These are phyloP conservation scores for Hyposmocoma kahamanoa DNA, from an alignment of 1,140 invertebrate species.

Conservation along the genomic window DNA sequence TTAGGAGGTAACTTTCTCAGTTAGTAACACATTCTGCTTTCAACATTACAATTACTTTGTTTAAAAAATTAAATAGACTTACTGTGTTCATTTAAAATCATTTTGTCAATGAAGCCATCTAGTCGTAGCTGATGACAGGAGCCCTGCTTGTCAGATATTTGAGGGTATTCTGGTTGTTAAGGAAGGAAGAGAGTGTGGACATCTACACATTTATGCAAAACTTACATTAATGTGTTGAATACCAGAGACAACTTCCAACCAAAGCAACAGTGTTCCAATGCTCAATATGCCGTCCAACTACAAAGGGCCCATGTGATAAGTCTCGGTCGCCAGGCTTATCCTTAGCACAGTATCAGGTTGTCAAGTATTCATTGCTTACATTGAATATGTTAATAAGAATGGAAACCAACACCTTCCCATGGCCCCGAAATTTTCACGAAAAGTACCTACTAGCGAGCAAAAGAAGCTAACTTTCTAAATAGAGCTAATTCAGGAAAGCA, in stretches of 20 bases:
- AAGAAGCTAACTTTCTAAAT: constrained; percentile 42
- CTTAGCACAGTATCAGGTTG: background rate
- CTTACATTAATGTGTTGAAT: background rate
- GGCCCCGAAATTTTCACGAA: constrained; percentile 24
- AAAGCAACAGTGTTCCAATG: constrained; percentile 51
- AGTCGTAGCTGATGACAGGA: constrained; percentile 66
- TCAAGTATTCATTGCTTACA: too few relatives aligned
- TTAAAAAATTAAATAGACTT: too few relatives aligned
- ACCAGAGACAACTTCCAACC: constrained; percentile 24
- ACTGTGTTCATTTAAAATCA: too few relatives aligned
- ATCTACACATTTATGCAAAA: background rate
- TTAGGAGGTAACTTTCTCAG: too few relatives aligned
- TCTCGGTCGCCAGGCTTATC: background rate
- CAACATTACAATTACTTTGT: too few relatives aligned
- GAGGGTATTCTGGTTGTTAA: constrained; percentile 45
- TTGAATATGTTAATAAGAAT: too few relatives aligned
- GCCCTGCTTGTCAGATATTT: constrained; percentile 61
- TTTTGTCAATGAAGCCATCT: too few relatives aligned
- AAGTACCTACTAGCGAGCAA: constrained; percentile 35
- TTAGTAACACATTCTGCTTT: too few relatives aligned
- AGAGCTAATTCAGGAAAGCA: constrained; percentile 47
- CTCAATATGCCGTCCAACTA: constrained; percentile 43
- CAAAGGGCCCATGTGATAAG: background rate
- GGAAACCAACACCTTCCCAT: background rate
- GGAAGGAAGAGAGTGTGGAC: constrained; percentile 20